Evolutionary conservation across 2,888 invertebrate species (phyloP).

Genomic region (Ectemnius lituratus): DNA sequence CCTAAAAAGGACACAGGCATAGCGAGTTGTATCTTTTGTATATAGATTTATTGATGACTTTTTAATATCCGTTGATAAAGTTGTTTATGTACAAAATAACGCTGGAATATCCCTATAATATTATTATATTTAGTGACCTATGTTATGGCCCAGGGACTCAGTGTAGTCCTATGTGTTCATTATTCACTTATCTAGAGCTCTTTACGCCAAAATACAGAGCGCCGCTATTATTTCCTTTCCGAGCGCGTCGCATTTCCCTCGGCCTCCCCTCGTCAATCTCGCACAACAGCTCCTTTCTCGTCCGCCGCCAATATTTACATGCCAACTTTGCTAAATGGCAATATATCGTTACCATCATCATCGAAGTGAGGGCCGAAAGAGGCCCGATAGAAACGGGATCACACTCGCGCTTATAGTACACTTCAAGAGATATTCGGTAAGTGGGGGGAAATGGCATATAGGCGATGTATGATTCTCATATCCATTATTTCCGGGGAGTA

Average conservation of each 20-base stretch:
- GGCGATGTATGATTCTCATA: slow-evolving; percentile 53
- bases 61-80: slow-evolving; percentile 74
- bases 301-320: slow-evolving; percentile 52
- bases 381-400: slow-evolving; percentile 32
- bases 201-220: slow-evolving; percentile 55
- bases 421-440: slow-evolving; percentile 55
- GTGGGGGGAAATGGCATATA: slow-evolving; percentile 59
- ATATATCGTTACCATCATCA: slow-evolving; percentile 10
- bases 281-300: slow-evolving; percentile 21
- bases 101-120: slow-evolving; percentile 73
- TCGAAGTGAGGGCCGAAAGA: slow-evolving; percentile 25
- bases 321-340: slow-evolving; percentile 9
- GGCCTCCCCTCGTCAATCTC: slow-evolving; percentile 9
- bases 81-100: slow-evolving; percentile 77
- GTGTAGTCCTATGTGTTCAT: slow-evolving; percentile 39
- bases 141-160: slow-evolving; percentile 61
- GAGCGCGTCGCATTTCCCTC: slow-evolving; percentile 41
- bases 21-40: slow-evolving; percentile 57
- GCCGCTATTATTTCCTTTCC: slow-evolving; percentile 37
- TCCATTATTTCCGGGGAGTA: slow-evolving; percentile 33
- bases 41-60: slow-evolving; percentile 76
- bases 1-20: too few relatives aligned
- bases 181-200: slow-evolving; percentile 31
- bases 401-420: slow-evolving; percentile 45
- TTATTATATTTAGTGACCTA: slow-evolving; percentile 68